Base-by-base conservation (phyloP, 2,888 invertebrate genomes). In the Strigamia transsilvanica region DNA sequence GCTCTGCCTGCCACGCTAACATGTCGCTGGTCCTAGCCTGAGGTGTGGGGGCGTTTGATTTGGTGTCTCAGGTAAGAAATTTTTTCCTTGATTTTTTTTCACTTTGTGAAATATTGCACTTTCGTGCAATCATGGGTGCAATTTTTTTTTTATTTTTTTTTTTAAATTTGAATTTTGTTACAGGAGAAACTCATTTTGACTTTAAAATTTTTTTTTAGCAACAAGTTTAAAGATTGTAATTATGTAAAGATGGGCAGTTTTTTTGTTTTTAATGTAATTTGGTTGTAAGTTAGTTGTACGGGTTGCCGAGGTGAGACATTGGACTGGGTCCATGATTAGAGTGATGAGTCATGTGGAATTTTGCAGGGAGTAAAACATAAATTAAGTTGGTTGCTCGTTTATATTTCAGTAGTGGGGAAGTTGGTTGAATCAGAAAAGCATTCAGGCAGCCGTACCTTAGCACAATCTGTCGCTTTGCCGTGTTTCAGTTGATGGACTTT, bases 401-500 rank as follows among this genome's bases (percentile, higher is more conserved):
- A 73, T 73, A 73, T 73, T 73, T 73, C 27, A 32, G 73, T 27
- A 73, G 73, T 73, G 27, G 73, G 73, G 73, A 73, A 73, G 73
- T 73, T 73, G 73, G 73, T 73, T 73, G 73, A 73, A 73, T 73
- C 73, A 73, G 27, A 73, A 73, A n/a, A 73, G 73, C 73, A 32
- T 73, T 27, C 32, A 73, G 73, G 32, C 73, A 13, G 73, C 73
- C 32, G 27, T n/a, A 73, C 73, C 73, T 73, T 73, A 73, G 73
- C 73, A 73, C 73, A 73, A 73, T 73, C 73, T 73, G 73, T 73
- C 73, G 73, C 73, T 73, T 32, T 73, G 73, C 73, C 73, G 73
- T 73, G 73, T 73, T 73, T 73, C 73, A 73, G 27, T 73, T 73
- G 73, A 73, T 73, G 73, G 73, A 73, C 73, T 73, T 73, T 73